Percentiles rank a stretch among this genome's conserved stretches.
These are phyloP conservation scores for Leptoteleia sp. DNA, from an alignment of 1,140 invertebrate genomes.

Conservation along the genomic window DNA sequence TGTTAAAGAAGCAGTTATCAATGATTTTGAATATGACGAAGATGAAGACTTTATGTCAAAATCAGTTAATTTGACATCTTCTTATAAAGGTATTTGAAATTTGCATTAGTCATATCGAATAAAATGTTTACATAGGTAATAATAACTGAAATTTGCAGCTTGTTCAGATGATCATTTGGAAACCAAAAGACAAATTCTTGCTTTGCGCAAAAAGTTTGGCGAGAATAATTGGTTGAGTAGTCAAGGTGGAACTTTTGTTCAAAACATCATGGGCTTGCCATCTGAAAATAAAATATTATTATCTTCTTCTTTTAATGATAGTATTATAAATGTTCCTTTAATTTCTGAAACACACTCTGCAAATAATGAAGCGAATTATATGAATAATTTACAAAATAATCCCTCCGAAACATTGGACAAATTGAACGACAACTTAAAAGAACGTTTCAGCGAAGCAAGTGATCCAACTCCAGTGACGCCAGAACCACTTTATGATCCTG, in stretches of 20 bases:
- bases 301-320: conserved; percentile 39
- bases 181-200: conserved; percentile 84
- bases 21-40: conserved; percentile 69
- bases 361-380: conserved; percentile 1
- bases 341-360: conserved; percentile 21
- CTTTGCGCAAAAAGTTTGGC: conserved; percentile 82
- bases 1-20: conserved; percentile 74
- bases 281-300: conserved; percentile 11
- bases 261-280: conserved; percentile 82
- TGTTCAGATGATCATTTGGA: conserved; percentile 81
- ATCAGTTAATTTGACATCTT: conserved; percentile 51
- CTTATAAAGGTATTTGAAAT: conserved; percentile 60
- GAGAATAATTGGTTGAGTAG: conserved; percentile 83
- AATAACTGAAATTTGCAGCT: no score
- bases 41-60: conserved; percentile 57
- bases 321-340: neutral
- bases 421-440: conserved; percentile 2
- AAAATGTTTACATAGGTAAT: no score
- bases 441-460: conserved; percentile 17
- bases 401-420: neutral
- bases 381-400: conserved; percentile 2
- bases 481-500: conserved; percentile 68
- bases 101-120: no score
- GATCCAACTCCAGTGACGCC: conserved; percentile 20
- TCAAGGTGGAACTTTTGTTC: conserved; percentile 81